These are phyloP conservation scores for Nomada ruficornis DNA, from an alignment of 2,888 invertebrate species.

Conservation along the genomic window DNA sequence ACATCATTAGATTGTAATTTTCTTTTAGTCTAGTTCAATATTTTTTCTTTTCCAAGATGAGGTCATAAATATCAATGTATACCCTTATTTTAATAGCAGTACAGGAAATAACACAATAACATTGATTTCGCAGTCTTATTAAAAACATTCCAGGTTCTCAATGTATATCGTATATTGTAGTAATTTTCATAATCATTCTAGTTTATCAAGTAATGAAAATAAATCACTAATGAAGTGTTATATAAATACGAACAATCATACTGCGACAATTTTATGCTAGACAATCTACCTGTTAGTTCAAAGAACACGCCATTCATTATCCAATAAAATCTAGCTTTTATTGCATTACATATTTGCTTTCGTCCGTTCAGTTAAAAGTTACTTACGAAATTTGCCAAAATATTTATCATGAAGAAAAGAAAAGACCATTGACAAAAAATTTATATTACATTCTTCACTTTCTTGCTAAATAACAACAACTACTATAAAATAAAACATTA, in stretches of 20 bases:
- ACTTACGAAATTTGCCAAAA: slow-evolving; percentile 39
- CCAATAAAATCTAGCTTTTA: slow-evolving; percentile 46
- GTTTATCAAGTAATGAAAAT: slow-evolving; percentile 48
- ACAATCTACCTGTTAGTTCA: slow-evolving; percentile 53
- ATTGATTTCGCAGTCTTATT: slow-evolving; percentile 68
- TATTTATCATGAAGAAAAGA: slow-evolving; percentile 35
- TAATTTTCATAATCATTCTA: slow-evolving; percentile 31
- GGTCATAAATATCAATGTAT: slow-evolving; percentile 43
- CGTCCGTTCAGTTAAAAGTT: slow-evolving; percentile 32
- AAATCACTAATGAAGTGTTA: slow-evolving; percentile 44
- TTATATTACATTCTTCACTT: slow-evolving; percentile 54
- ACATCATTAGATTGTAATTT: slow-evolving; percentile 19
- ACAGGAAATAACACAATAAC: slow-evolving; percentile 44
- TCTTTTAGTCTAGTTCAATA: slow-evolving; percentile 35
- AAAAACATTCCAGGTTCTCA: slow-evolving; percentile 48
- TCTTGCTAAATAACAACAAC: slow-evolving; percentile 38
- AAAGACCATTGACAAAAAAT: slow-evolving; percentile 49
- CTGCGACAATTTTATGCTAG: slow-evolving; percentile 39
- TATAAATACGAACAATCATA: slow-evolving; percentile 44
- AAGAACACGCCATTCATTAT: slow-evolving; percentile 49
- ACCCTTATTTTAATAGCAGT: slow-evolving; percentile 21
- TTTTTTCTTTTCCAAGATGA: slow-evolving; percentile 16
- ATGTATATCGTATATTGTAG: slow-evolving; percentile 33
- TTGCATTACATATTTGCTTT: slow-evolving; percentile 26
- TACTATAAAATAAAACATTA: slow-evolving; percentile 46